Evolutionary conservation across 2,888 invertebrate species (phyloP).

Genomic region (Acheta domesticus): DNA sequence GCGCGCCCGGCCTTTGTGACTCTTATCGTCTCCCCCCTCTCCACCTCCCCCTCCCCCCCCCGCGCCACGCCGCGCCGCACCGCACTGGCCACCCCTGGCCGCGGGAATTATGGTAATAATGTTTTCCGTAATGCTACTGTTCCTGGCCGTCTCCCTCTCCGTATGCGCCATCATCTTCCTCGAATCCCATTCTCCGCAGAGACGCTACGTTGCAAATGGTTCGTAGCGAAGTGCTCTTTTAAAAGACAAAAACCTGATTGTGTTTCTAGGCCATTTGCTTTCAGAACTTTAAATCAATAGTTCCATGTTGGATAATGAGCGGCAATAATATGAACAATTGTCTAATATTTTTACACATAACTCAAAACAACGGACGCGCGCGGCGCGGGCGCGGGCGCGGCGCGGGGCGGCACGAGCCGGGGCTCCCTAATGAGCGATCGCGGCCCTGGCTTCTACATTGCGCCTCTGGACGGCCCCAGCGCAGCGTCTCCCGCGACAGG

Average conservation of each 20-base stretch:
- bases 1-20: background rate
- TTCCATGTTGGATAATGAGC: conserved; percentile 8
- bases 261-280: conserved; percentile 18
- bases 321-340: conserved; percentile 7
- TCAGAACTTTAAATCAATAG: conserved; percentile 18
- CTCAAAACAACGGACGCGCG: background rate
- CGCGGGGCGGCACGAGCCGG: background rate
- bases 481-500: too few species aligned
- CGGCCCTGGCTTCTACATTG: too few species aligned
- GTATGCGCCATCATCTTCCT: background rate
- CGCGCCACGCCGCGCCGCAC: background rate
- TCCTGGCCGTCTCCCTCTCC: background rate
- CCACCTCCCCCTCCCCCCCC: background rate
- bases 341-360: conserved; percentile 10
- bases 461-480: too few species aligned
- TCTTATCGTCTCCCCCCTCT: too few species aligned
- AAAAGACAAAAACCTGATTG: background rate
- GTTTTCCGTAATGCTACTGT: conserved; percentile 18
- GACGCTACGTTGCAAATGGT: background rate
- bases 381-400: background rate
- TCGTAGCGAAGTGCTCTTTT: conserved; percentile 5
- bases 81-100: background rate
- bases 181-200: background rate
- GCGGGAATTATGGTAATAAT: conserved; percentile 1
- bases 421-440: background rate